Base-by-base conservation (phyloP, 2,797 vertebrate genomes). In the Allochrocebus solatus region DNA sequence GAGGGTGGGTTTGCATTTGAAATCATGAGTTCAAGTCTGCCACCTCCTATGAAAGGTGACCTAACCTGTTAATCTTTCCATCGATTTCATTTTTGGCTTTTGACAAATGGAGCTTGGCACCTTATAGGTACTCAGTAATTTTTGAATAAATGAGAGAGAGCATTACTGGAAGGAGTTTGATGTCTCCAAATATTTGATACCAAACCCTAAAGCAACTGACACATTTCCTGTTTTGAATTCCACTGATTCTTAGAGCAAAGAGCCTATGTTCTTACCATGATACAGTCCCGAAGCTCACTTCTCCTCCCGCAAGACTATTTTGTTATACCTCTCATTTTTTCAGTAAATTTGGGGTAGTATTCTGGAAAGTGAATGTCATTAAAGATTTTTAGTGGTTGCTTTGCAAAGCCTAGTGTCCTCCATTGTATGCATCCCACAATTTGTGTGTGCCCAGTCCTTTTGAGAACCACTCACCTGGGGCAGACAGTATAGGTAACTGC, bases 11-110 rank as follows among this genome's bases (percentile, higher is more conserved):
- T 96, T 87, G 57, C 64, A 64, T 39, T 86, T 55, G 19, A 92
- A 95, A 76, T 79, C 78, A 13, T 90, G 92, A 64, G 95, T 97
- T 97, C 95, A 95, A 50, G 84, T 95, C 57, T 85, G 30, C 93
- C 86, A 16, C 78, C 92, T 81, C 9, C 2, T 81, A 2, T 79
- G 78, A 85, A 94, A 59, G 59, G 14, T 33, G 41, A 79, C 53
- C 78, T 82, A 70, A 6, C 46, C 70, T 74, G 72, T 89, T 83
- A 3, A 87, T 86, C 80, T 93, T 48, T 36, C 50, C 39, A n/a
- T 17, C 9, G 21, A 36, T 79, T 78, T 97, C 22, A 11, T 89
- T 86, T 75, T 88, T 92, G 22, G 19, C 84, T 55, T 89, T 61
- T 85, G 83, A 87, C 46, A 78, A 22, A 21, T 57, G 74, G 80